A percentile compares a stretch with the other conserved stretches of the same genome.
phyloP scores from a whole-genome alignment of 1,140 invertebrate species.

The Neotoxoptera formosana region DNA sequence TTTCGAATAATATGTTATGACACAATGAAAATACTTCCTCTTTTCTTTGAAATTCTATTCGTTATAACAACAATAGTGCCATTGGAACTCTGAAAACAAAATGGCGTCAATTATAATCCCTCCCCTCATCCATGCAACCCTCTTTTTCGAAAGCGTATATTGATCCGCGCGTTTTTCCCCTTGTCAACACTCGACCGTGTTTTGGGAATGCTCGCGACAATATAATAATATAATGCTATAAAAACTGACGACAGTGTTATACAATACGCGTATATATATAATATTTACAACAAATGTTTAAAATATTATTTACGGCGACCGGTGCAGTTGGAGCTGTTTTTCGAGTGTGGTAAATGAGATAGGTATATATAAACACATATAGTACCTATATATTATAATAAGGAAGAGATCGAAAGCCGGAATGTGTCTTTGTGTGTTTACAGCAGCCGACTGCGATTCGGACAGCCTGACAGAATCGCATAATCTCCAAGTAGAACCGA shows the following conservation, averaged over 20 bases:
- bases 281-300: slow-evolving; percentile 20
- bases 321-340: not conserved
- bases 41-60: slow-evolving; percentile 26
- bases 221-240: slow-evolving; percentile 2
- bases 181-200: not conserved
- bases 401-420: not conserved
- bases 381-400: not conserved
- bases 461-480: not conserved
- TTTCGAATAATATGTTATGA: not conserved
- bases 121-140: slow-evolving; percentile 32
- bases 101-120: slow-evolving; percentile 40
- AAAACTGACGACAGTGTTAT: slow-evolving; percentile 3
- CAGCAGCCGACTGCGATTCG: not conserved
- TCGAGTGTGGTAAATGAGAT: not conserved
- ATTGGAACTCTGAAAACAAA: slow-evolving; percentile 48
- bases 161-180: slow-evolving; percentile 34
- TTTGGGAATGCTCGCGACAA: slow-evolving; percentile 17
- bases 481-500: not conserved
- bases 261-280: not conserved
- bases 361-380: not conserved
- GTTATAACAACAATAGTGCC: slow-evolving; percentile 42
- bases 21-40: slow-evolving; percentile 32
- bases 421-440: not conserved
- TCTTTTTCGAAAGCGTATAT: slow-evolving; percentile 23
- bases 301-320: not conserved